Conservation (phyloP, 2,113 vertebrate species). For the Eptesicus fuscus region DNA sequence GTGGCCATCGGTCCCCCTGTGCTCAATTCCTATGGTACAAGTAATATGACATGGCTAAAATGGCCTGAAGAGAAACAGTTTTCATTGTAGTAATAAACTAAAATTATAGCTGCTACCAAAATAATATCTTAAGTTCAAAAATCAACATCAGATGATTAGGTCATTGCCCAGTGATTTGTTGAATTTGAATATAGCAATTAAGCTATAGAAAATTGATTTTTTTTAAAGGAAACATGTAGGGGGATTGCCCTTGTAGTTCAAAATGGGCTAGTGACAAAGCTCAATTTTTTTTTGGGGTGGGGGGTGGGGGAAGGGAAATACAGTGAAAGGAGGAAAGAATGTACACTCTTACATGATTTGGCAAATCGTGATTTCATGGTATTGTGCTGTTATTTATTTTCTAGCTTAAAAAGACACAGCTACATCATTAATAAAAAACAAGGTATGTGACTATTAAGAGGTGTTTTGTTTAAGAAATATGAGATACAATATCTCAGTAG, state of each 20-base stretch:
- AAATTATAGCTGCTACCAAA: background rate
- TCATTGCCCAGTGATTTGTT: background rate
- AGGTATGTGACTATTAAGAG: background rate
- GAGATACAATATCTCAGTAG: background rate
- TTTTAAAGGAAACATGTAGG: background rate
- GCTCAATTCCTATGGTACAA: background rate
- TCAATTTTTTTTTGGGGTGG: background rate
- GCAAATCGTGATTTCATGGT: background rate
- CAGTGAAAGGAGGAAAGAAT: background rate
- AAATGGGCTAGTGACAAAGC: background rate
- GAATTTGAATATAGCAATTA: background rate
- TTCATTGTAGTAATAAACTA: background rate
- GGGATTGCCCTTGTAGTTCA: background rate
- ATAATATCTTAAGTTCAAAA: background rate
- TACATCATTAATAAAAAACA: background rate
- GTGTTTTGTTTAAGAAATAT: conserved; percentile 39
- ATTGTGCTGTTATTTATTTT: background rate
- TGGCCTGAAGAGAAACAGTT: background rate
- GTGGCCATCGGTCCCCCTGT: too few species aligned
- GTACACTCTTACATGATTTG: background rate
- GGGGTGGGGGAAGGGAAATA: too few species aligned
- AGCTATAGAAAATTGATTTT: background rate
- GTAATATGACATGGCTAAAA: background rate
- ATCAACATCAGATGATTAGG: background rate
- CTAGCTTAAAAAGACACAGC: background rate